Base-by-base conservation (phyloP, 2,113 vertebrate genomes). In the Ailuropoda melanoleuca region DNA sequence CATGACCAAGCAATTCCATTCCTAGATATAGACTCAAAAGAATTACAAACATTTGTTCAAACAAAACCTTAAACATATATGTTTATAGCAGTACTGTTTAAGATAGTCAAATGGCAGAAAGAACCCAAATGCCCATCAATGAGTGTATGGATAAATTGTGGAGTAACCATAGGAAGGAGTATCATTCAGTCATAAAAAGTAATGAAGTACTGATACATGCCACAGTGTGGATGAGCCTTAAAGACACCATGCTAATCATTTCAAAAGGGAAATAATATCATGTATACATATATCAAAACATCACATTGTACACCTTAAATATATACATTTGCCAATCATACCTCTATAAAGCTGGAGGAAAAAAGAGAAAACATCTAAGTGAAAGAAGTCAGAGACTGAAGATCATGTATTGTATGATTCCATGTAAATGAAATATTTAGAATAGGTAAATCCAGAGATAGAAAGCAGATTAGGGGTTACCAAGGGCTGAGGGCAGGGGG, bases 61-160 rank as follows among this genome's bases (percentile, higher is more conserved):
- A 84, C 34, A 74, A 96, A 93, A 75, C 37, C 39, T 74, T 77
- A 50, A 89, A 43, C 68, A 93, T 77, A 84, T 90, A 46, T 90
- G n/a, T 34, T 85, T n/a, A 80, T 39, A 82, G 78, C 48, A 19
- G n/a, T 53, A 90, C 23, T 80, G 86, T 50, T 93, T 29, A 46
- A 23, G 72, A 55, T 72, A 62, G 50, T n/a, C 78, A 53, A 87
- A 66, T 90, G 37, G 46, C 81, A 18, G 62, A 90, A 50, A 72
- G 15, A 46, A 72, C n/a, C 70, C n/a, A 87, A 46, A 70, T 46
- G n/a, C 39, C 34, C 9, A 66, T 78, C 60, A 55, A 23, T 46
- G 43, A 37, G 62, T 85, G 8, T 55, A 62, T 37, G 23, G 34
- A 58, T 89, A 94, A 74, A 72, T 62, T 82, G 34, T 39, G 13